These are phyloP conservation scores for Amyelois transitella DNA, from an alignment of 1,140 invertebrate species.

Conservation along the genomic window DNA sequence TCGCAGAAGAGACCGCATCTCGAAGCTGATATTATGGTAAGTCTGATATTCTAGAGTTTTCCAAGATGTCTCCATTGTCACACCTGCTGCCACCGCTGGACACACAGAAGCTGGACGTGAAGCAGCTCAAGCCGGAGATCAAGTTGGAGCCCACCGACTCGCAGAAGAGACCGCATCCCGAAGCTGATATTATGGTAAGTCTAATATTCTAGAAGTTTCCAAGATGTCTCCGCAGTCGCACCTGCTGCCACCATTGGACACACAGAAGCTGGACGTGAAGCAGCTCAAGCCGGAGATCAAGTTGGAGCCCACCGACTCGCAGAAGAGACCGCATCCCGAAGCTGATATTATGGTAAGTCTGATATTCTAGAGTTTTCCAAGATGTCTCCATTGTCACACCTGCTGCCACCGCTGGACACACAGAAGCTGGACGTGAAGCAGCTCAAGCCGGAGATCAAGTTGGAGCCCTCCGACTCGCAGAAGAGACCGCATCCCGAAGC, in stretches of 20 bases:
- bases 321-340: conserved; percentile 59
- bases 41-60: no score
- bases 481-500: conserved; percentile 58
- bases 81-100: conserved; percentile 55
- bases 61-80: no score
- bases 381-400: no score
- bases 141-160: conserved; percentile 58
- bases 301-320: conserved; percentile 53
- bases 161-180: conserved; percentile 58
- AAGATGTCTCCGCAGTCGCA: conserved; percentile 60
- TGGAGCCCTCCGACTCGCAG: conserved; percentile 55
- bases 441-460: conserved; percentile 61
- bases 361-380: no score
- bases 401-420: no score
- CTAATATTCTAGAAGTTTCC: no score
- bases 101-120: conserved; percentile 58
- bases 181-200: conserved; percentile 60
- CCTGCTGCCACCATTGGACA: conserved; percentile 46
- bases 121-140: conserved; percentile 63
- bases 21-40: conserved; percentile 60
- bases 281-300: conserved; percentile 65
- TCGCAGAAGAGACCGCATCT: conserved; percentile 58
- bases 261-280: conserved; percentile 58
- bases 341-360: conserved; percentile 60
- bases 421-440: no score